Base-by-base conservation (phyloP, 2,888 invertebrate species). In the Cerastis leucographa region DNA sequence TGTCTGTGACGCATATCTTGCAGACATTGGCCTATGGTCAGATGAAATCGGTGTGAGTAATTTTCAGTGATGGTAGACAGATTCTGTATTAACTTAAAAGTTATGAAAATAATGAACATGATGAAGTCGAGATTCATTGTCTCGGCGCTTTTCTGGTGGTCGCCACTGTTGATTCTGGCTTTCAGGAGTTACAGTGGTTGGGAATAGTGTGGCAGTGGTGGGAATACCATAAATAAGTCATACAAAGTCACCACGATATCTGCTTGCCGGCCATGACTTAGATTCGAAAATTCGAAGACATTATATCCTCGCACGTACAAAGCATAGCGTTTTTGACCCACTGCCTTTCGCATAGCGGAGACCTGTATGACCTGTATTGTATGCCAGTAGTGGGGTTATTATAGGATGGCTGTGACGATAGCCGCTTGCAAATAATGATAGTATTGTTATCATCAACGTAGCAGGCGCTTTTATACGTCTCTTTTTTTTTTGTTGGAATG, bases 1-100 rank as follows among this genome's bases (percentile, higher is more conserved):
- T 69, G 78, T 74, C 75, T 62, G 69, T 74, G 62, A 25, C 59
- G 69, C 74, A 74, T 80, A 76, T 72, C 74, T 77, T n/a, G 67
- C 42, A 69, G 71, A 19, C 67, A 71, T 64, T 70, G 40, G 40
- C 44, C 68, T 56, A 25, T 42, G 76, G 80, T 80, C 76, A 78
- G 61, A 67, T 69, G 69, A 25, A 78, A 59, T 71, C 70, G 51
- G 14, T 51, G 19, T 59, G 14, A 25, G 9, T 42, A 59, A 70
- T 70, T 56, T 64, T 78, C 25, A 25, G 46, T 42, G 22, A 54
- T n/a, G n/a, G 25, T 35, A 11, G 0, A 35, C 19, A 35, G 29
- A 61, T 61, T 61, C 1, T 29, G 29, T 29, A 35, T 61, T 61
- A 61, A 19, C 19, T 9, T 29, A 29, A 59, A 29, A 59, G 56